Evolutionary conservation across 2,888 invertebrate genomes (phyloP).

Genomic region (Pseudanteris insignis): DNA sequence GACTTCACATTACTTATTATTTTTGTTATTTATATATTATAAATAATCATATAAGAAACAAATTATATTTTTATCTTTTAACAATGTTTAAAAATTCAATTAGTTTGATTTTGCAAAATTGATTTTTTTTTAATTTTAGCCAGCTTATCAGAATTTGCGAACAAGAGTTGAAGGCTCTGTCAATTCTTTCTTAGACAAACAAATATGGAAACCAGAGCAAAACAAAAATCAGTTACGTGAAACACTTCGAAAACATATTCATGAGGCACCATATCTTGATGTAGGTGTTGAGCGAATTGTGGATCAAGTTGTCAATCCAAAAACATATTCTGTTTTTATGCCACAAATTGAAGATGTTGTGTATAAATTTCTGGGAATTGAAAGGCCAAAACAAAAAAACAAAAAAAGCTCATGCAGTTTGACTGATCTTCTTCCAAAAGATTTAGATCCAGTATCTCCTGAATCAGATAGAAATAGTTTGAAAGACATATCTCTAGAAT

Average conservation of each 20-base stretch:
- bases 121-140: too few species aligned
- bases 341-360: conserved; percentile 92
- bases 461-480: conserved; percentile 76
- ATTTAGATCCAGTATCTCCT: conserved; percentile 84
- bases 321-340: conserved; percentile 86
- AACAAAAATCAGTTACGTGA: conserved; percentile 94
- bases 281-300: conserved; percentile 94
- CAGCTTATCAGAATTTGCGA: conserved; percentile 92
- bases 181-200: conserved; percentile 81
- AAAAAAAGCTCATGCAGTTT: conserved; percentile 58
- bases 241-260: conserved; percentile 84
- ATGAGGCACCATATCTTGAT: conserved; percentile 90
- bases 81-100: too few species aligned
- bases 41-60: too few species aligned
- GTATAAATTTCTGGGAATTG: conserved; percentile 85
- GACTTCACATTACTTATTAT: too few species aligned
- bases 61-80: too few species aligned
- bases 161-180: conserved; percentile 90
- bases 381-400: conserved; percentile 72
- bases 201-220: conserved; percentile 85
- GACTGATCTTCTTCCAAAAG: conserved; percentile 76
- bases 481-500: conserved; percentile 60
- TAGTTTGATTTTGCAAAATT: too few species aligned
- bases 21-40: too few species aligned
- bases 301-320: conserved; percentile 94